Conservation (phyloP, 2,888 invertebrate species). For the Hirtodrosophila alboralis region DNA sequence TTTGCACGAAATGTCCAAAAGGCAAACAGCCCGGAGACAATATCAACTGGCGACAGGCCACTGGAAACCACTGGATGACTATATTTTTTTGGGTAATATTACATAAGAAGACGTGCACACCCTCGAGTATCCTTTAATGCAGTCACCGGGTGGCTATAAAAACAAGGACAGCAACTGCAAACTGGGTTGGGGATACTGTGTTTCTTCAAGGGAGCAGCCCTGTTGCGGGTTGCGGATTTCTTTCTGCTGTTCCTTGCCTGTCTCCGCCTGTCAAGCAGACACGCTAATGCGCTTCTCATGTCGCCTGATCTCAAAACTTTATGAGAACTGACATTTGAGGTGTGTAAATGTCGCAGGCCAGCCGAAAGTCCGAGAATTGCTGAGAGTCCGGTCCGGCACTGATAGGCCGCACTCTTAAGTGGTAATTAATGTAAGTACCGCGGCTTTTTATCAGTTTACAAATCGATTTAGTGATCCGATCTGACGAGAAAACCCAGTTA, state of each 20-base stretch:
- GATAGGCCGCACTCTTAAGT: constrained; percentile 61
- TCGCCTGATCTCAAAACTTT: constrained; percentile 61
- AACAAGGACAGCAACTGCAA: constrained; percentile 1
- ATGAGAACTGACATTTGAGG: constrained; percentile 80
- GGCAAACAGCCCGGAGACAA: constrained; percentile 62
- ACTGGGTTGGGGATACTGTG: constrained; percentile 1
- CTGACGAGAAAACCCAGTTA: constrained; percentile 45
- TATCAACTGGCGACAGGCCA: constrained; percentile 46
- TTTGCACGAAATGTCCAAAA: constrained; percentile 67
- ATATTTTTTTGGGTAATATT: constrained; percentile 64
- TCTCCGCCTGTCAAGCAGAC: constrained; percentile 59
- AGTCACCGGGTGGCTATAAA: constrained; percentile 22
- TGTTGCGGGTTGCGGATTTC: constrained; percentile 36
- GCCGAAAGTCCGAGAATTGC: constrained; percentile 12
- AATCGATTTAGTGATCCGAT: constrained; percentile 69
- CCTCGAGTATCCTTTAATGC: constrained; percentile 67
- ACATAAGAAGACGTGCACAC: constrained; percentile 64
- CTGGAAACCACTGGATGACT: constrained; percentile 17
- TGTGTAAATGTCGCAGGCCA: constrained; percentile 75
- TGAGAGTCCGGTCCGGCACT: constrained; percentile 23
- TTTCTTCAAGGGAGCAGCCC: constrained; percentile 29
- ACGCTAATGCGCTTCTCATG: constrained; percentile 82
- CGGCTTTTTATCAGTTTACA: constrained; percentile 71
- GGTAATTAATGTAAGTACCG: constrained; percentile 80
- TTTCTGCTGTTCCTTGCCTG: constrained; percentile 21